A percentile compares a stretch with the other conserved stretches of the same genome.
Evolutionary conservation across 2,113 vertebrate species (phyloP).

Genomic region (Halcyon malimbica): DNA sequence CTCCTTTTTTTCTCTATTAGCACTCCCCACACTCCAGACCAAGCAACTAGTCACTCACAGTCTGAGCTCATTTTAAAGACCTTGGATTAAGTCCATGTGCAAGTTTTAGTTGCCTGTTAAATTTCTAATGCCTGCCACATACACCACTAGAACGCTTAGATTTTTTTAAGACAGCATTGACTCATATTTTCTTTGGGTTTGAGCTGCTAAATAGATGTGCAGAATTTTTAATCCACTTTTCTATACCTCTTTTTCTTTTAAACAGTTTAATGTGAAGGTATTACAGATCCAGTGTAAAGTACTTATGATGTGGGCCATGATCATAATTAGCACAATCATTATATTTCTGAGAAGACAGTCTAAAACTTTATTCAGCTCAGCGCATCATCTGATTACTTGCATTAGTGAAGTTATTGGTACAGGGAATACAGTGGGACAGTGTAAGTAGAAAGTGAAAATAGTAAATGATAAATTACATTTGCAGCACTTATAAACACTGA

Average conservation of each 20-base stretch:
- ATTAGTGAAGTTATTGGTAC: background rate
- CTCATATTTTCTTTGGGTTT: conserved; percentile 37
- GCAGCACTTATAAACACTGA: background rate
- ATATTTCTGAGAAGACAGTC: background rate
- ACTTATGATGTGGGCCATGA: background rate
- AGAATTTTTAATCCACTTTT: background rate
- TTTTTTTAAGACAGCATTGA: conserved; percentile 37
- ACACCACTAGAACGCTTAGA: conserved; percentile 41
- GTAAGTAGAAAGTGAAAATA: background rate
- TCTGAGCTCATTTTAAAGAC: conserved; percentile 70
- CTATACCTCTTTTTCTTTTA: background rate
- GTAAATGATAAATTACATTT: background rate
- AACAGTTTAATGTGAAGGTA: background rate
- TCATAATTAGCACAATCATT: background rate
- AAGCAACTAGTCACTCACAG: conserved; percentile 54
- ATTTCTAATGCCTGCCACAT: conserved; percentile 66
- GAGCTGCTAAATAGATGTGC: background rate
- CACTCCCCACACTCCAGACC: conserved; percentile 41
- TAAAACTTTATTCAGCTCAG: background rate
- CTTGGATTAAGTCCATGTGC: conserved; percentile 65
- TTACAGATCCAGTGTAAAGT: background rate
- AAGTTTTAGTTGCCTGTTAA: conserved; percentile 65
- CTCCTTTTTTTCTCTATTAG: background rate
- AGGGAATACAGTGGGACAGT: background rate
- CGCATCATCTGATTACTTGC: background rate